Evolutionary conservation across 1,140 invertebrate species (phyloP).

Genomic region (Drosophila triauraria): DNA sequence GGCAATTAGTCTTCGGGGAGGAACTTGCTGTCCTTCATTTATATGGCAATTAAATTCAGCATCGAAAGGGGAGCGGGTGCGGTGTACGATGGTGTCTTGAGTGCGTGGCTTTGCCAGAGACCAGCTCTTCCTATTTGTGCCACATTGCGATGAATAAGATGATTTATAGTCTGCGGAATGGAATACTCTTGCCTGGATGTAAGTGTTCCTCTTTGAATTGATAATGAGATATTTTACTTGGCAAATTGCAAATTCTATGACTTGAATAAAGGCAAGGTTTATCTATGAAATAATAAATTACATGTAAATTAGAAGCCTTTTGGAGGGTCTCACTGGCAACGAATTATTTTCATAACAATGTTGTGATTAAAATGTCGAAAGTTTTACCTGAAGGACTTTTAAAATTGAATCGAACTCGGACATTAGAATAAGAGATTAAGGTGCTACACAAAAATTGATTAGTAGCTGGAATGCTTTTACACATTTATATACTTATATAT

Average conservation of each 20-base stretch:
- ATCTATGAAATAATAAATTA: conserved; percentile 1
- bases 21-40: conserved; percentile 59
- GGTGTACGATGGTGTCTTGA: conserved; percentile 14
- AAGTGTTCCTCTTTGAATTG: conserved; percentile 33
- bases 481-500: too few species aligned
- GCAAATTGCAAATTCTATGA: conserved; percentile 16
- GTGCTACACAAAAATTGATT: not conserved
- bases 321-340: not conserved
- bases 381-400: not conserved
- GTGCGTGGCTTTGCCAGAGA: conserved; percentile 25
- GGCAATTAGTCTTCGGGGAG: conserved; percentile 66
- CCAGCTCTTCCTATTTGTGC: conserved; percentile 16
- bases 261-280: conserved; percentile 10
- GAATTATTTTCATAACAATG: not conserved
- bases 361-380: not conserved
- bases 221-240: conserved; percentile 40
- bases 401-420: too few species aligned
- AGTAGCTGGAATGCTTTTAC: too few species aligned
- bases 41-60: conserved; percentile 71
- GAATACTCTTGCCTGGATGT: conserved; percentile 2
- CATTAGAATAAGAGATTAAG: not conserved
- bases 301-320: not conserved
- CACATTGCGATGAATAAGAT: conserved; percentile 28
- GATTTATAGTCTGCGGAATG: conserved; percentile 42
- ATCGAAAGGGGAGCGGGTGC: conserved; percentile 28